A percentile compares a stretch with the other conserved stretches of the same genome.
phyloP scores from a whole-genome alignment of 2,113 vertebrate species.

The Merops nubicus region DNA sequence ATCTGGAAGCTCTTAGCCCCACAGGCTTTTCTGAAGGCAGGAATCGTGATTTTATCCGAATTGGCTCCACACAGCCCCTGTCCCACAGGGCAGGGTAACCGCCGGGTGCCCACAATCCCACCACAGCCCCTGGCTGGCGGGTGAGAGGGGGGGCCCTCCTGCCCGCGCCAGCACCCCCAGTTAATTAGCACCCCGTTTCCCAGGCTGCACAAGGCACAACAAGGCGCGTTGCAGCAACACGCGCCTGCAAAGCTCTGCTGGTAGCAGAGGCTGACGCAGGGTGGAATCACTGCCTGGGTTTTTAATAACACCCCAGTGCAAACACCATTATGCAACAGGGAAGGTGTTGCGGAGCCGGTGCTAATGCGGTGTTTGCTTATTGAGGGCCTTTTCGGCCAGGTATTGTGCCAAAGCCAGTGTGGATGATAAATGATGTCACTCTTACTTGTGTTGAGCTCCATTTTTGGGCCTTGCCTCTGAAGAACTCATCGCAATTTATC shows the following conservation, averaged over 20 bases:
- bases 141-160: rapidly evolving
- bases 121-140: background rate
- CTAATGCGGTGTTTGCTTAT: slow-evolving; percentile 27
- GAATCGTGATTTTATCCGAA: slow-evolving; percentile 6
- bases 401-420: background rate
- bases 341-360: background rate
- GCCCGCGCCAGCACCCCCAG: rapidly evolving
- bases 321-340: slow-evolving; percentile 2
- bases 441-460: background rate
- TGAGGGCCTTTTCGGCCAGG: background rate
- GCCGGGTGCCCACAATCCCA: background rate
- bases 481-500: background rate
- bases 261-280: background rate
- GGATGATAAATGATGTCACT: background rate
- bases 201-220: background rate
- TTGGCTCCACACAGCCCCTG: background rate
- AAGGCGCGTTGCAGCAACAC: rapidly evolving
- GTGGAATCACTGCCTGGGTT: background rate
- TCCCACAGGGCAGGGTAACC: background rate
- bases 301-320: slow-evolving; percentile 1
- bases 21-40: slow-evolving; percentile 38
- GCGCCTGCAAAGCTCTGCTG: background rate
- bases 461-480: background rate
- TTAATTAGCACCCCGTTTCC: background rate
- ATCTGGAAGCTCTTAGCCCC: slow-evolving; percentile 38